Percentiles rank a stretch among this genome's conserved stretches.
Conservation (phyloP, 2,113 vertebrate species). For the Bufo gargarizans region DNA sequence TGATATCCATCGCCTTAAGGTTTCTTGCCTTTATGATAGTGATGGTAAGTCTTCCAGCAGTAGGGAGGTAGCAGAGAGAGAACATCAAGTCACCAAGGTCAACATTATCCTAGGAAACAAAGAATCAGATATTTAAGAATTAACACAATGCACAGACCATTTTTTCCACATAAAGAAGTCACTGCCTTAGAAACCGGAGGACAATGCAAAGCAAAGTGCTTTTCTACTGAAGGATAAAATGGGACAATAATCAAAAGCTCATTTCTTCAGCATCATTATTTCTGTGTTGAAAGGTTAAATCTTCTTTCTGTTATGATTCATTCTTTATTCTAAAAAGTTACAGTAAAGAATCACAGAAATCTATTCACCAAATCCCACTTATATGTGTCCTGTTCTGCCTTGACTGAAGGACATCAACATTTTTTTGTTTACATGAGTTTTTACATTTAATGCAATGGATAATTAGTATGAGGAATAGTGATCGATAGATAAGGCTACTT, state of each 20-base stretch:
- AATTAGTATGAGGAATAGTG: too few relatives aligned
- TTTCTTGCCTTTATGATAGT: constrained; percentile 98
- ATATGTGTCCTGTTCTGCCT: neutral
- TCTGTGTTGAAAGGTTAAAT: constrained; percentile 27
- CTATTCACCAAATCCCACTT: neutral
- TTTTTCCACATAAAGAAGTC: neutral
- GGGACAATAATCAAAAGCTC: neutral
- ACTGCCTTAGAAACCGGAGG: neutral
- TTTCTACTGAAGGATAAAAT: constrained; percentile 12
- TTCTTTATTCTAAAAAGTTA: neutral
- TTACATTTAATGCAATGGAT: too few relatives aligned
- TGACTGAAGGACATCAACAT: neutral
- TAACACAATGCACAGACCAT: neutral
- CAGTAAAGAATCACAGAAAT: neutral
- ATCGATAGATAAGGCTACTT: too few relatives aligned
- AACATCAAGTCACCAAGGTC: constrained; percentile 98
- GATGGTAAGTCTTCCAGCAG: constrained; percentile 94
- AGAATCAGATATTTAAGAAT: constrained; percentile 42
- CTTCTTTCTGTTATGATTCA: neutral
- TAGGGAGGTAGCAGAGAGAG: constrained; percentile 97
- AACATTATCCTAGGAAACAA: constrained; percentile 87
- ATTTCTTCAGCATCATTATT: constrained; percentile 3
- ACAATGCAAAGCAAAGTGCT: constrained; percentile 12
- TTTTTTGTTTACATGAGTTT: neutral
- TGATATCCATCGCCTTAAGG: constrained; percentile 99